Evolutionary conservation across 2,888 invertebrate species (phyloP).

Genomic region (Lithophane ornitopus): DNA sequence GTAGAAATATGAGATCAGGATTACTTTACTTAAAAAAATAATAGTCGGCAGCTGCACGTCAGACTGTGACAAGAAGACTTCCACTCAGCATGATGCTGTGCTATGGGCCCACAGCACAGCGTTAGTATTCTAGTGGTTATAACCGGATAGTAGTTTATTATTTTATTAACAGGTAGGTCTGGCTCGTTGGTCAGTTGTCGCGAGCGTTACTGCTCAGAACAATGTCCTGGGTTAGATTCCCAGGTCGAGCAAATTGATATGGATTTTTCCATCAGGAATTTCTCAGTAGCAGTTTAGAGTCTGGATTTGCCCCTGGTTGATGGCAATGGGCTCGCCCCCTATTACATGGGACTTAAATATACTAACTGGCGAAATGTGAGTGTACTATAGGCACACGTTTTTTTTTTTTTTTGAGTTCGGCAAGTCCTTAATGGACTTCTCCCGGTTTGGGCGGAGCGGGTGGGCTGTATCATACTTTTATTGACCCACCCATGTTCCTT

Average conservation of each 20-base stretch:
- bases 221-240: background rate
- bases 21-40: too few relatives aligned
- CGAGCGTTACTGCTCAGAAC: background rate
- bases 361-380: background rate
- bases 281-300: background rate
- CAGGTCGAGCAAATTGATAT: background rate
- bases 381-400: background rate
- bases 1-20: too few relatives aligned
- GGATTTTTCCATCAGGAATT: background rate
- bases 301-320: background rate
- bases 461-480: too few relatives aligned
- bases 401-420: too few relatives aligned
- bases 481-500: too few relatives aligned
- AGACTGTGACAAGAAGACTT: too few relatives aligned
- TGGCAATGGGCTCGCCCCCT: background rate
- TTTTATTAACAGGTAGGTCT: background rate
- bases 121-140: background rate
- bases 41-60: too few relatives aligned
- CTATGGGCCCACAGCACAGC: too few relatives aligned
- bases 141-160: background rate
- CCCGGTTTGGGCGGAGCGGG: too few relatives aligned
- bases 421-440: too few relatives aligned
- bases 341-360: background rate
- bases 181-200: background rate
- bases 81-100: too few relatives aligned